These are phyloP conservation scores for Festucalex cinctus DNA, from an alignment of 2,113 vertebrate species.

Conservation along the genomic window DNA sequence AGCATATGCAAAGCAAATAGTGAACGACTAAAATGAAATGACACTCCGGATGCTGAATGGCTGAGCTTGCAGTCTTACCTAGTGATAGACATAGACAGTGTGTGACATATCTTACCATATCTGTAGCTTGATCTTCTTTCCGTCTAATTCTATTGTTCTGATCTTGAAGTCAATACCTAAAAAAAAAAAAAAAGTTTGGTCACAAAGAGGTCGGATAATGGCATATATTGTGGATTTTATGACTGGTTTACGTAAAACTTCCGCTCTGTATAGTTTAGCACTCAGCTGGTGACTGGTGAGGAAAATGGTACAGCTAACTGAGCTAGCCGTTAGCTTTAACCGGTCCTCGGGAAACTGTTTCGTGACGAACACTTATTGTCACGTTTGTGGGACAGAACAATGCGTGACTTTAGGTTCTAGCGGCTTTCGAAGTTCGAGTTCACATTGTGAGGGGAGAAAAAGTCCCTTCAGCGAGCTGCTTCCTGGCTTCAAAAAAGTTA, in stretches of 20 bases:
- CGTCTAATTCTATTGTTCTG: slow-evolving; percentile 93
- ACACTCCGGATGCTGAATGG: not conserved
- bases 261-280: not conserved
- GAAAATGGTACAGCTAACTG: slow-evolving; percentile 27
- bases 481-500: slow-evolving; percentile 56
- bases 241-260: not conserved
- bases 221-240: not conserved
- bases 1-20: not conserved
- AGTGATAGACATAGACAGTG: not conserved
- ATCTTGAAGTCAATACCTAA: slow-evolving; percentile 98
- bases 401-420: too few species aligned
- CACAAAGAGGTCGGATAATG: not conserved
- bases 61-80: not conserved
- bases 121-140: slow-evolving; percentile 97
- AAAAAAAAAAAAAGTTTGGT: slow-evolving; percentile 24
- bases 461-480: slow-evolving; percentile 12
- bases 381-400: not conserved
- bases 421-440: not conserved
- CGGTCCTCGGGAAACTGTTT: not conserved
- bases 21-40: not conserved
- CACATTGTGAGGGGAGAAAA: not conserved
- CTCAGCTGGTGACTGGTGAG: slow-evolving; percentile 16
- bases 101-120: slow-evolving; percentile 82
- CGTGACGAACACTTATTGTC: not conserved
- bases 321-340: not conserved